A percentile compares a stretch with the other conserved stretches of the same genome.
These are phyloP conservation scores for Lysandra coridon DNA, from an alignment of 2,888 invertebrate species.

Conservation along the genomic window DNA sequence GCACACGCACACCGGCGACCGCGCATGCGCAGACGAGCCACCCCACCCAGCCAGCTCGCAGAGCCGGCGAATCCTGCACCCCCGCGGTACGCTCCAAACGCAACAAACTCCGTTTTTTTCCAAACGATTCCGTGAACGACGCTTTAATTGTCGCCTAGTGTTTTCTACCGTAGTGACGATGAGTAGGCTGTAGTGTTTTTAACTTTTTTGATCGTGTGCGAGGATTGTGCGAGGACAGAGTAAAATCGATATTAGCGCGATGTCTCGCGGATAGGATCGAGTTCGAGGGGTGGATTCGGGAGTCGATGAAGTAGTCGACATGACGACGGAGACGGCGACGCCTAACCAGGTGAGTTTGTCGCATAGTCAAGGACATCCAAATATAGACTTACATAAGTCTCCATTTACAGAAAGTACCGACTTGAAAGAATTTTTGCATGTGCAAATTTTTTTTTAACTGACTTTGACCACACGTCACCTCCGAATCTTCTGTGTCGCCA, in stretches of 20 bases:
- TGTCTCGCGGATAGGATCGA: constrained; percentile 46
- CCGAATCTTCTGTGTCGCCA: no score
- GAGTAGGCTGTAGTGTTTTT: constrained; percentile 21
- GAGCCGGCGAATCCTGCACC: constrained; percentile 75
- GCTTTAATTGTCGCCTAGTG: constrained; percentile 63
- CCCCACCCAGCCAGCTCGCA: constrained; percentile 68
- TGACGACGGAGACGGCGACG: constrained; percentile 78
- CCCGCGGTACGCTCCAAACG: constrained; percentile 69
- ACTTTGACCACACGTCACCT: no score
- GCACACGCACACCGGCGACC: constrained; percentile 62
- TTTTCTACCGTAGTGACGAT: constrained; percentile 43
- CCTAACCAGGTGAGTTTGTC: constrained; percentile 68
- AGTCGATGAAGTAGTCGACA: constrained; percentile 69
- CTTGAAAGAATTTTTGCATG: neutral
- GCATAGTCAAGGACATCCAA: constrained; percentile 49
- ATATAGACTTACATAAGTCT: constrained; percentile 38
- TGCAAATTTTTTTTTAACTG: neutral
- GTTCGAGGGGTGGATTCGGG: constrained; percentile 55
- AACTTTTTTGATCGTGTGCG: constrained; percentile 44
- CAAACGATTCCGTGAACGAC: constrained; percentile 45
- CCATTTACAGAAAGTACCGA: neutral
- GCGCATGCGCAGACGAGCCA: constrained; percentile 68
- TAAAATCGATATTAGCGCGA: constrained; percentile 61
- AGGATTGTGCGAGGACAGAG: constrained; percentile 51
- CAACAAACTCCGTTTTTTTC: constrained; percentile 54